Conservation (phyloP, 2,888 invertebrate species). For the Lithophane ornitopus region DNA sequence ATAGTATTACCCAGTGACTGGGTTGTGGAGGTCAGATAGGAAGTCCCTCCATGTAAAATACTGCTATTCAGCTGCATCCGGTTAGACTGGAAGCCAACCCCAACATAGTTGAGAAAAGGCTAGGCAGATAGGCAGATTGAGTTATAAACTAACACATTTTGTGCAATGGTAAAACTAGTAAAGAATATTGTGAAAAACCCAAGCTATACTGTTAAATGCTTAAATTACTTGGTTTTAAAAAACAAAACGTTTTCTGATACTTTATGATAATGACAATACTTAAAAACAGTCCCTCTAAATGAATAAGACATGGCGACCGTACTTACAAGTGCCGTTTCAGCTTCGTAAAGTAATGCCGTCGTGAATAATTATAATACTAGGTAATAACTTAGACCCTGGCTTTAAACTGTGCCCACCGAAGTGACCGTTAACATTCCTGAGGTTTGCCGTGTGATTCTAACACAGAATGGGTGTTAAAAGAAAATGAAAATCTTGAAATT, state of each 20-base stretch:
- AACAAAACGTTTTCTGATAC: background rate
- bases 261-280: background rate
- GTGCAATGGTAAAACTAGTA: no score
- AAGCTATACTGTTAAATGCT: background rate
- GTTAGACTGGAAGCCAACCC: no score
- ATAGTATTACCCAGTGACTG: no score
- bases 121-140: no score
- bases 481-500: background rate
- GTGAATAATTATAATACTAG: constrained; percentile 34
- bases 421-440: background rate
- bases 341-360: constrained; percentile 3
- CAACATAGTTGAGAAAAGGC: no score
- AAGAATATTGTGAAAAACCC: background rate
- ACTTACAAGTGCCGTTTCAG: constrained; percentile 2
- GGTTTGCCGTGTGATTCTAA: background rate
- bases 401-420: background rate
- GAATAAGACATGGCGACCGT: constrained; percentile 24
- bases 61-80: no score
- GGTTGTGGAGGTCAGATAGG: no score
- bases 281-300: constrained; percentile 28
- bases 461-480: background rate
- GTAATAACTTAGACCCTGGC: constrained; percentile 14
- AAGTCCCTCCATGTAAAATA: no score
- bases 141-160: background rate
- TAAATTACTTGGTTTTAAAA: no score